Base-by-base conservation (phyloP, 2,888 invertebrate genomes). In the Autographa gamma region DNA sequence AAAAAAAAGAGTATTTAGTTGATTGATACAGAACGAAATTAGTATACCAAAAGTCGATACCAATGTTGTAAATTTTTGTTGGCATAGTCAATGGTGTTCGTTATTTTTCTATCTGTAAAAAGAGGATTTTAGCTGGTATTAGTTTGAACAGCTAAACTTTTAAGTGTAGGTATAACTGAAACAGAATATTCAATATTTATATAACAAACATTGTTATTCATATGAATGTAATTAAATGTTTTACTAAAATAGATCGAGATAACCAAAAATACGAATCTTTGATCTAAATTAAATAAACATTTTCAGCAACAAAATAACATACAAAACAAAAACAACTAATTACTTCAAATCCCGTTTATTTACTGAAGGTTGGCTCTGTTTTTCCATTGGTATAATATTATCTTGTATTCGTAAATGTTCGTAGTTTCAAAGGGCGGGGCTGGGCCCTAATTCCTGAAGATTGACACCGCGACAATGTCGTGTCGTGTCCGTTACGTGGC, bases 401-500 rank as follows among this genome's bases (percentile, higher is more conserved):
- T 63, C 61, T 73, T 79, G 63, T 31, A 48, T 73, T 74, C 64
- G 34, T 72, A 66, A 56, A 56, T 74, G 67, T 71, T 71, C 64
- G 65, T 68, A 31, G 58, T 66, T 64, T 60, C 54, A 34, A 25
- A 11, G 38, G 69, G 69, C n/a, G 69, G 63, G 71, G 69, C 60
- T 32, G 63, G 59, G 52, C 63, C 56, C 67, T 79, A 82, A 82
- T 74, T 69, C 68, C 66, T n/a, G 56, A 67, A 77, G 72, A 82
- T 80, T 81, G 81, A 83, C 81, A 77, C 64, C 59, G 34, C 16
- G 62, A 60, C 67, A 69, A 71, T 71, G 74, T 76, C 76, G 58
- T 72, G 73, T 76, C 70, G 74, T 59, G 66, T 79, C 66, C 62
- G 69, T 73, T 74, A 66, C 72, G 60, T 66, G 63, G 25, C 48